Conservation (phyloP, 1,140 invertebrate genomes). For the Fopius arisanus region DNA sequence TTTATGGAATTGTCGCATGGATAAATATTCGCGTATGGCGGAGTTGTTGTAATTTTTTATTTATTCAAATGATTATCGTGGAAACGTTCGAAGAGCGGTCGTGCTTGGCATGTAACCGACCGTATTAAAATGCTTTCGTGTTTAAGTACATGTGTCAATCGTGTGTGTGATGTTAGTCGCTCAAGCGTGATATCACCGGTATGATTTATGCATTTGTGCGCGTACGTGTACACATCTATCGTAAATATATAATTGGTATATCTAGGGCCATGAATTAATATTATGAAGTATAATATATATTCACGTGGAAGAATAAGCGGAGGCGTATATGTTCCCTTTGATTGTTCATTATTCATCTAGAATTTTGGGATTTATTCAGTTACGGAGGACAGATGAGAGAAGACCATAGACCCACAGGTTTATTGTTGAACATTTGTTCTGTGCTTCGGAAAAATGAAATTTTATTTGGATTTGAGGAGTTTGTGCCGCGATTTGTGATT, state of each 20-base stretch:
- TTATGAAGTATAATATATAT: slow-evolving; percentile 2
- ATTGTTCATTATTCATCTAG: neutral
- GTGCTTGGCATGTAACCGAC: slow-evolving; percentile 27
- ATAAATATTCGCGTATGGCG: neutral
- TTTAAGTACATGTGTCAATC: slow-evolving; percentile 33
- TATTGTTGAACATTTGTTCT: neutral
- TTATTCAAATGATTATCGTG: neutral
- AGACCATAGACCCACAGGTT: slow-evolving; percentile 19
- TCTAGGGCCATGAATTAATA: neutral
- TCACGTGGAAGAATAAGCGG: slow-evolving; percentile 16
- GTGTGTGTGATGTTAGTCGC: slow-evolving; percentile 41
- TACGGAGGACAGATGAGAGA: slow-evolving; percentile 1
- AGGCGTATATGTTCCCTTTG: slow-evolving; percentile 6
- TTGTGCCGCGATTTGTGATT: slow-evolving; percentile 18
- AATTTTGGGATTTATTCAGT: neutral
- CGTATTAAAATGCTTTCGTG: slow-evolving; percentile 29
- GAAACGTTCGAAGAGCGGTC: slow-evolving; percentile 14
- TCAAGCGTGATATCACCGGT: slow-evolving; percentile 40
- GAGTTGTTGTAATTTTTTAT: neutral
- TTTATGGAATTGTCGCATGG: neutral
- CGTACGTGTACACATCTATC: slow-evolving; percentile 34
- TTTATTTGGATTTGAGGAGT: neutral
- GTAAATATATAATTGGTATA: slow-evolving; percentile 25
- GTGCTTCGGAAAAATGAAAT: slow-evolving; percentile 25
- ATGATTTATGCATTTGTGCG: slow-evolving; percentile 32